These are phyloP conservation scores for Eupithecia dodoneata DNA, from an alignment of 2,888 invertebrate genomes.

Conservation along the genomic window DNA sequence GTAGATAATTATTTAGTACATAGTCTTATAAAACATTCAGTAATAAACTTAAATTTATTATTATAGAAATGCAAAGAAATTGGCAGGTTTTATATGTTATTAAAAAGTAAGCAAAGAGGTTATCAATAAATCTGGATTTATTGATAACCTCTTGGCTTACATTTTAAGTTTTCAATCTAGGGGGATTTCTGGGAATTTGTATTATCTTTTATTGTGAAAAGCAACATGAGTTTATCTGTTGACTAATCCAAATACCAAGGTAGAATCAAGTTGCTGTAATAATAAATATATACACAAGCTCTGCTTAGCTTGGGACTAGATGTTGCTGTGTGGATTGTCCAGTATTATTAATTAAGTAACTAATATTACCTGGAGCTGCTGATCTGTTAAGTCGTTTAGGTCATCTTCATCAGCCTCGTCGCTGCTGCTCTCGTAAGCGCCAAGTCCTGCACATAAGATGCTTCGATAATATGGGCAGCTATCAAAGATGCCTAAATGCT, in stretches of 20 bases:
- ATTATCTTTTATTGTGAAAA: background rate
- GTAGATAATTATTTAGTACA: background rate
- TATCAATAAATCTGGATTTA: too few relatives aligned
- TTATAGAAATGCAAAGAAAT: background rate
- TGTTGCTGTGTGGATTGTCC: too few relatives aligned
- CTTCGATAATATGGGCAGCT: constrained; percentile 26
- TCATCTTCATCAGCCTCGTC: constrained; percentile 81
- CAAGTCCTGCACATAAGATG: constrained; percentile 87
- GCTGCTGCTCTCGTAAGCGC: constrained; percentile 92
- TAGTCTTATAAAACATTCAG: background rate
- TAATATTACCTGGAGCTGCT: constrained; percentile 87
- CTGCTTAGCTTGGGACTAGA: too few relatives aligned
- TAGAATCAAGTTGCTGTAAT: background rate
- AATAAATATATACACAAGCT: too few relatives aligned
- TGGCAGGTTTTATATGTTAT: background rate
- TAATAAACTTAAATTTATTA: background rate
- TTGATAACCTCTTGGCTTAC: too few relatives aligned
- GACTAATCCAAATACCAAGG: background rate
- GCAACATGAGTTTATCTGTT: background rate
- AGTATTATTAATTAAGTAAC: background rate
- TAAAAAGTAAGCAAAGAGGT: too few relatives aligned
- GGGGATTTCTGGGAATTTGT: background rate
- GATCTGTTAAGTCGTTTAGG: constrained; percentile 84
- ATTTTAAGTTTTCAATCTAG: background rate
- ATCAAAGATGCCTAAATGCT: constrained; percentile 13